Conservation (phyloP, 2,888 invertebrate species). For the Scaptomyza polygonia region DNA sequence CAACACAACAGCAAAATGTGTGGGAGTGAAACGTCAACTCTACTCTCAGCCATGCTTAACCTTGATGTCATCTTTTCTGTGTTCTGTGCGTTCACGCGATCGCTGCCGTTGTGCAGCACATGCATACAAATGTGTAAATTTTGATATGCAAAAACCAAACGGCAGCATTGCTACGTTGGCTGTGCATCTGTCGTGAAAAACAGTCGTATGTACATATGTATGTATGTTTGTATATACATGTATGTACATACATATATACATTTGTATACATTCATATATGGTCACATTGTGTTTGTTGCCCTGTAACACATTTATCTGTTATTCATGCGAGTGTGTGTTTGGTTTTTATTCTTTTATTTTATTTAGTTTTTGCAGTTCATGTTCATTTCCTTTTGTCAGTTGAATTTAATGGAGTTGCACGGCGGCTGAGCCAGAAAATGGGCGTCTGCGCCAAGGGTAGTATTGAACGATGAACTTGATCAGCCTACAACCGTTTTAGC, state of each 20-base stretch:
- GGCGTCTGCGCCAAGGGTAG: constrained; percentile 70
- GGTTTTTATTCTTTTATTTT: constrained; percentile 47
- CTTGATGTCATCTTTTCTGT: constrained; percentile 61
- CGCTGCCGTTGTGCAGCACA: constrained; percentile 45
- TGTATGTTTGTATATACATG: not conserved
- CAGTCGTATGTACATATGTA: constrained; percentile 20
- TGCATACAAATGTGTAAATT: constrained; percentile 73
- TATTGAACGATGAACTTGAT: constrained; percentile 76
- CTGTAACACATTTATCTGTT: constrained; percentile 66
- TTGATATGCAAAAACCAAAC: constrained; percentile 63
- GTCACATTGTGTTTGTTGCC: constrained; percentile 18
- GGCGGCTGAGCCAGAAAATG: constrained; percentile 44
- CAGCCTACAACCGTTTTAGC: constrained; percentile 57
- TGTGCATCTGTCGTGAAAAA: constrained; percentile 43
- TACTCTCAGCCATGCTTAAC: constrained; percentile 61
- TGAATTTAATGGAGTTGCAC: constrained; percentile 71
- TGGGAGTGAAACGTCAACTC: constrained; percentile 56
- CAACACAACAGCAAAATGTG: constrained; percentile 30
- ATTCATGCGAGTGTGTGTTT: constrained; percentile 30
- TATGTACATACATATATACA: constrained; percentile 1
- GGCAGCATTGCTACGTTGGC: constrained; percentile 54
- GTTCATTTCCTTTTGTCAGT: constrained; percentile 74
- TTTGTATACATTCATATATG: no score
- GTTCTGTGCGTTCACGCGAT: constrained; percentile 43
- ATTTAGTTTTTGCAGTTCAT: constrained; percentile 66